These are phyloP conservation scores for Paelopatides confundens DNA, from an alignment of 53 echinoderm and acorn worm genomes.

Conservation along the genomic window DNA sequence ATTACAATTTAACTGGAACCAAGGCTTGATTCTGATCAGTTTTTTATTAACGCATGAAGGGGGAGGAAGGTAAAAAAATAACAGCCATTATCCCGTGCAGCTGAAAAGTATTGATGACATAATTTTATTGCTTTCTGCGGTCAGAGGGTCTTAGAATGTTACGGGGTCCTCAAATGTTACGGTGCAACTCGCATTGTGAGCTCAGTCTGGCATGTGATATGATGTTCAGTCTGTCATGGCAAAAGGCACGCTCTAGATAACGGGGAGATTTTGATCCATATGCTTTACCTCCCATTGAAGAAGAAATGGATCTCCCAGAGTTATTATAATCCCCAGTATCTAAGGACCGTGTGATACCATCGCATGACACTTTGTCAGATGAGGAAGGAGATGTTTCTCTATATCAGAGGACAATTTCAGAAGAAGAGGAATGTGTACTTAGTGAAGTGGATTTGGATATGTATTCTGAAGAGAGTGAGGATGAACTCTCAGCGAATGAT, in stretches of 20 bases:
- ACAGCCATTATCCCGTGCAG: too few species aligned
- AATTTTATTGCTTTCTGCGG: too few species aligned
- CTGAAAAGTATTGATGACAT: too few species aligned
- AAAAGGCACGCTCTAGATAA: conserved; percentile 14
- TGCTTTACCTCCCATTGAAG: conserved; percentile 14
- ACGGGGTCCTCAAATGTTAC: too few species aligned
- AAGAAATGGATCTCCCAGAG: conserved; percentile 7
- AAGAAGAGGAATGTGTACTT: not conserved
- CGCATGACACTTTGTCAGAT: not conserved
- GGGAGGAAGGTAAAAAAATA: too few species aligned
- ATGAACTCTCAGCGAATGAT: not conserved
- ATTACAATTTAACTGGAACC: too few species aligned
- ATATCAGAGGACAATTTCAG: not conserved
- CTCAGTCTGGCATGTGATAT: too few species aligned
- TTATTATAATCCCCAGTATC: not conserved
- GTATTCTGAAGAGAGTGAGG: conserved; percentile 26
- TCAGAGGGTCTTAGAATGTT: too few species aligned
- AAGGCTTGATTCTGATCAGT: too few species aligned
- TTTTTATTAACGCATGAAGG: too few species aligned
- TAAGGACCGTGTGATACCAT: not conserved
- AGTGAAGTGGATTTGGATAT: not conserved
- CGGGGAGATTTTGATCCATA: conserved; percentile 44
- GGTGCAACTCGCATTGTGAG: too few species aligned
- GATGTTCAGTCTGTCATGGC: too few species aligned
- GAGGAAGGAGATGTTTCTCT: conserved; percentile 23